Percentiles rank a stretch among this genome's conserved stretches.
Evolutionary conservation across 1,140 invertebrate genomes (phyloP).

Genomic region (Drosophila sp.): DNA sequence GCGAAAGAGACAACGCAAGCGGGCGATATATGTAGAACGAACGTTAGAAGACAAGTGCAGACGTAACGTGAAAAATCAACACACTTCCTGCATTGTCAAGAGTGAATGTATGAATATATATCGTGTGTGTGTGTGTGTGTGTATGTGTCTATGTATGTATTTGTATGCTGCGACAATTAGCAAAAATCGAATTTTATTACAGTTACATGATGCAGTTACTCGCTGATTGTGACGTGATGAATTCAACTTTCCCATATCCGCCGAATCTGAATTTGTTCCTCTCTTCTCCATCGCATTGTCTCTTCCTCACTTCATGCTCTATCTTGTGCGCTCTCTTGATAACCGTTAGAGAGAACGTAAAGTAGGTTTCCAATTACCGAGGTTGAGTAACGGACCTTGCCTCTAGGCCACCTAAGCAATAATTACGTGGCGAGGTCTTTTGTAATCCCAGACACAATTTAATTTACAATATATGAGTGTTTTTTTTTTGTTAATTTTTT

Average conservation of each 20-base stretch:
- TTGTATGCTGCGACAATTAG: slow-evolving; percentile 60
- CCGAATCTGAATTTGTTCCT: neutral
- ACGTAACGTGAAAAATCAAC: slow-evolving; percentile 60
- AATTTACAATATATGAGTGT: slow-evolving; percentile 1
- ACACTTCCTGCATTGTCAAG: slow-evolving; percentile 64
- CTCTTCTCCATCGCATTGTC: neutral
- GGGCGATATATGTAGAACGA: slow-evolving; percentile 3
- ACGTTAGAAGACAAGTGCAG: slow-evolving; percentile 59
- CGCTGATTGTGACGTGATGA: slow-evolving; percentile 49
- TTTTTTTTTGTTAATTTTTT: slow-evolving; percentile 16
- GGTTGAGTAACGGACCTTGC: slow-evolving; percentile 63
- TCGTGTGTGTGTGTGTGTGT: neutral
- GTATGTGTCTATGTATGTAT: neutral
- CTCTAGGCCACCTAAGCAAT: slow-evolving; percentile 55
- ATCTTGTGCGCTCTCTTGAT: neutral
- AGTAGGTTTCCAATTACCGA: slow-evolving; percentile 47
- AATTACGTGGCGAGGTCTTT: slow-evolving; percentile 51
- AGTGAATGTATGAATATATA: neutral
- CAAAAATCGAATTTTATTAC: slow-evolving; percentile 80
- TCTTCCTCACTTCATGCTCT: no score
- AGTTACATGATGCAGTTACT: slow-evolving; percentile 54
- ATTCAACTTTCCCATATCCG: slow-evolving; percentile 40
- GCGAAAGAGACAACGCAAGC: slow-evolving; percentile 2
- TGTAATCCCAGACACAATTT: slow-evolving; percentile 48
- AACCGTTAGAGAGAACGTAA: slow-evolving; percentile 45